Evolutionary conservation across 2,888 invertebrate species (phyloP).

Genomic region (Carabus problematicus): DNA sequence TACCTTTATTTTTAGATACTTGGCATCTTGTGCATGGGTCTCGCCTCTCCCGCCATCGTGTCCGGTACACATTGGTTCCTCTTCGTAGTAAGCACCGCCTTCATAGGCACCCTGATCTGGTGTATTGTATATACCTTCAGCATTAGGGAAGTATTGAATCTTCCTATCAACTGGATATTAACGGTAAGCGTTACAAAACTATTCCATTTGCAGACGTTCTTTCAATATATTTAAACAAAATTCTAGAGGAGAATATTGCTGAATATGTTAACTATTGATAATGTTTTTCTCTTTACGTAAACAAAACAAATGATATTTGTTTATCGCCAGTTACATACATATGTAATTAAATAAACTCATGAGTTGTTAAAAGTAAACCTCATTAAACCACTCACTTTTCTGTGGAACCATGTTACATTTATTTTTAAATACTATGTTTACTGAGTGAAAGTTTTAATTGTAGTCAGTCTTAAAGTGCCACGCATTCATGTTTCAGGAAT

Average conservation of each 20-base stretch:
- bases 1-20: slow-evolving; percentile 69
- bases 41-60: slow-evolving; percentile 73
- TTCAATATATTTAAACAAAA: too few species aligned
- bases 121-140: slow-evolving; percentile 80
- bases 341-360: slow-evolving; percentile 3
- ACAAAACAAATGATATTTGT: not conserved
- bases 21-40: slow-evolving; percentile 85
- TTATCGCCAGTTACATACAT: too few species aligned
- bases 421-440: slow-evolving; percentile 9
- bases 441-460: slow-evolving; percentile 18
- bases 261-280: slow-evolving; percentile 6
- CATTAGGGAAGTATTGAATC: slow-evolving; percentile 77
- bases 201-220: too few species aligned
- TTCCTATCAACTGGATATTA: slow-evolving; percentile 85
- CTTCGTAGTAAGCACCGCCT: slow-evolving; percentile 81
- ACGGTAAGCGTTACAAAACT: too few species aligned
- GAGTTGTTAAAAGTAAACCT: not conserved
- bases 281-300: slow-evolving; percentile 26
- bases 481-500: slow-evolving; percentile 69
- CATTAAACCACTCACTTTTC: slow-evolving; percentile 10
- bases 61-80: slow-evolving; percentile 81
- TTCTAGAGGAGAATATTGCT: too few species aligned
- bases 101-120: slow-evolving; percentile 85
- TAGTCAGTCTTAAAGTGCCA: not conserved
- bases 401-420: slow-evolving; percentile 11